Evolutionary conservation across 2,113 vertebrate species (phyloP).

Genomic region (Addax nasomaculatus): DNA sequence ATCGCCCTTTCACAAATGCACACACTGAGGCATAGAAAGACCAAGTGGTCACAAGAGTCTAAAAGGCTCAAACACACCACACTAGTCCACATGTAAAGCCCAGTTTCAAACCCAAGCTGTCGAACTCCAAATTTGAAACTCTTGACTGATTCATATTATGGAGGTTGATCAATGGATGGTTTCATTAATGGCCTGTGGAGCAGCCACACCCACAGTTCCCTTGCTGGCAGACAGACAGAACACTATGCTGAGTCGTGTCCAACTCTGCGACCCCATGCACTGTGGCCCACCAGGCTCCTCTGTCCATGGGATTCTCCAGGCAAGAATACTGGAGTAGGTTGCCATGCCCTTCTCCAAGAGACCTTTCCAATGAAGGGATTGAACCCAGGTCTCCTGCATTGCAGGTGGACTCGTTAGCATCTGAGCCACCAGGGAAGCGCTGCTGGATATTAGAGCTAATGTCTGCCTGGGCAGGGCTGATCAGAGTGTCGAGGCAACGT

Average conservation of each 20-base stretch:
- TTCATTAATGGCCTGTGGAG: neutral
- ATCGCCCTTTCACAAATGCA: neutral
- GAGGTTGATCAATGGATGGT: neutral
- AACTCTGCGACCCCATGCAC: neutral
- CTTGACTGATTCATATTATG: neutral
- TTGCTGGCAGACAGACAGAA: neutral
- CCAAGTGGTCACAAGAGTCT: neutral
- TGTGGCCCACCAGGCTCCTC: neutral
- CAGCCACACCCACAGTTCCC: neutral
- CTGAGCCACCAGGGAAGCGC: neutral
- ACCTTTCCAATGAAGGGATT: neutral
- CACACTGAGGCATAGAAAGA: neutral
- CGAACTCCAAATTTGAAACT: neutral
- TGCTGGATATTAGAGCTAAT: neutral
- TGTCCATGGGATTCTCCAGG: neutral
- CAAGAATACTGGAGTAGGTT: neutral
- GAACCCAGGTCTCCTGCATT: neutral
- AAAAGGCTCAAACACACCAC: neutral
- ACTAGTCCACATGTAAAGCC: neutral
- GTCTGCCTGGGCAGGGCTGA: neutral
- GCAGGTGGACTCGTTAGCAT: neutral
- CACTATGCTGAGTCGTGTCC: neutral
- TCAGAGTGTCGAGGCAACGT: neutral
- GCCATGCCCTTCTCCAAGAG: neutral
- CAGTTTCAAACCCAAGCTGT: neutral